A percentile compares a stretch with the other conserved stretches of the same genome.
These are phyloP conservation scores for Metaphire vulgaris DNA, from an alignment of 1,140 invertebrate species.

Conservation along the genomic window DNA sequence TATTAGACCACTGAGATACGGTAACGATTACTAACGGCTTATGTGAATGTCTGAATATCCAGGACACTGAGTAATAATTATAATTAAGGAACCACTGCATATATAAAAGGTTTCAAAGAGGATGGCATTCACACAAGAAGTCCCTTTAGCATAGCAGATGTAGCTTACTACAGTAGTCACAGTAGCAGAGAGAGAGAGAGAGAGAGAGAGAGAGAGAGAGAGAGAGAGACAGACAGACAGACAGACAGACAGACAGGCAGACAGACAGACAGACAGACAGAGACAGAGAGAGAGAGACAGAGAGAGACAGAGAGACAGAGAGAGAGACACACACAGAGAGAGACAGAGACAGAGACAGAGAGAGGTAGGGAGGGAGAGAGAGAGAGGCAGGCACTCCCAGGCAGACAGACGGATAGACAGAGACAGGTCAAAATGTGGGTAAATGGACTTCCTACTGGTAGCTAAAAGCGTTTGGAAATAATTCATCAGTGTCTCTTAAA, in stretches of 20 bases:
- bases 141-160: too few relatives aligned
- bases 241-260: background rate
- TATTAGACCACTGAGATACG: background rate
- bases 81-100: background rate
- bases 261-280: background rate
- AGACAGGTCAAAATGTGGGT: too few relatives aligned
- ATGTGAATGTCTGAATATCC: background rate
- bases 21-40: background rate
- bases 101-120: background rate
- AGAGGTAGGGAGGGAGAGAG: constrained; percentile 24
- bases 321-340: constrained; percentile 21
- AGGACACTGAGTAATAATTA: background rate
- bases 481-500: too few relatives aligned
- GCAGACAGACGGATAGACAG: background rate
- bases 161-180: too few relatives aligned
- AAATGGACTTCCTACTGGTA: too few relatives aligned
- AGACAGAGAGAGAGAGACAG: constrained; percentile 9
- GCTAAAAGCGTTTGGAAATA: too few relatives aligned
- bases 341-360: constrained; percentile 25
- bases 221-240: constrained; percentile 24
- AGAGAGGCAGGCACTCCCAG: background rate
- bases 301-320: constrained; percentile 22
- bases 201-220: constrained; percentile 27
- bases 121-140: background rate
- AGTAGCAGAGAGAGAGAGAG: constrained; percentile 26